A percentile compares a stretch with the other conserved stretches of the same genome.
Evolutionary conservation across 2,888 invertebrate genomes (phyloP).

Genomic region (Hesperia comma): DNA sequence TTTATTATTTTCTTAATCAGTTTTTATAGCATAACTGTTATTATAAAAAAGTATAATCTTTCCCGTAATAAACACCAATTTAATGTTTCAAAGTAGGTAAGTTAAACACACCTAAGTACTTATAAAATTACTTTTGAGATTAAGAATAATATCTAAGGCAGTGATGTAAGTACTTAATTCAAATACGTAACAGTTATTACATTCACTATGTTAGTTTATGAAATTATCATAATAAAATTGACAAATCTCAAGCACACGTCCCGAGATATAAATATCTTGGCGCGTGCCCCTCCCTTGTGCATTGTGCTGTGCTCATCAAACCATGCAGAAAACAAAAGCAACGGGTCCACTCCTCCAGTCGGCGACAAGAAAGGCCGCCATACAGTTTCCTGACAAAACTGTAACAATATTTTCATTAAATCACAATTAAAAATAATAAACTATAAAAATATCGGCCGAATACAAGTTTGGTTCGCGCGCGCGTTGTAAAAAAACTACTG

Average conservation of each 20-base stretch:
- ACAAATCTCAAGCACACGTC: constrained; percentile 14
- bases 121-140: no score
- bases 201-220: no score
- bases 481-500: constrained; percentile 33
- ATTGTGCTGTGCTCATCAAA: constrained; percentile 69
- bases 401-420: constrained; percentile 26
- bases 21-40: no score
- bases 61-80: no score
- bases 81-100: no score
- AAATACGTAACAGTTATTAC: no score
- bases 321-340: constrained; percentile 79
- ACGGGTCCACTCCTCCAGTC: constrained; percentile 77
- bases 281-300: constrained; percentile 65
- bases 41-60: no score
- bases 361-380: constrained; percentile 72
- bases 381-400: constrained; percentile 64
- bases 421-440: constrained; percentile 24
- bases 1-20: no score
- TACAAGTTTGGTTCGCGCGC: background rate
- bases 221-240: background rate
- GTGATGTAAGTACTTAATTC: no score
- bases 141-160: no score
- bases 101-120: no score
- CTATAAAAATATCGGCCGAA: background rate
- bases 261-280: constrained; percentile 46